A percentile compares a stretch with the other conserved stretches of the same genome.
phyloP scores from a whole-genome alignment of 2,797 vertebrate species.

The Circus cinereus region DNA sequence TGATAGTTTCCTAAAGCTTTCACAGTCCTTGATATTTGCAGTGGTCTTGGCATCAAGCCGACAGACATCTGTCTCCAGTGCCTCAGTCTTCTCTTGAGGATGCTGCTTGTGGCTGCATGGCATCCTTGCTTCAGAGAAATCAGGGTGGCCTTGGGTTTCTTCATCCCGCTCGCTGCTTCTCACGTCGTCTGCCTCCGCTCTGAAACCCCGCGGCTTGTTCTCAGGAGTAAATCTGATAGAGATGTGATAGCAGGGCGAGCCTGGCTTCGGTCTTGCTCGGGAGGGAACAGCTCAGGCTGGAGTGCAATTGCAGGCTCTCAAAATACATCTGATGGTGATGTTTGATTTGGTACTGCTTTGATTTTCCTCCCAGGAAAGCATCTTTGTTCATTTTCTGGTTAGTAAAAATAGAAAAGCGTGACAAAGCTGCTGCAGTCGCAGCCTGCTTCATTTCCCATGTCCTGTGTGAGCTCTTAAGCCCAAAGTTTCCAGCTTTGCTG shows the following conservation, averaged over 20 bases:
- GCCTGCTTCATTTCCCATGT: rapidly evolving
- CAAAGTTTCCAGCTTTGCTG: not conserved
- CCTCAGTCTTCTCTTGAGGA: not conserved
- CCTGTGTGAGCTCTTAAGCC: rapidly evolving
- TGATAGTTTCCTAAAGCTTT: not conserved
- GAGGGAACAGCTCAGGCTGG: not conserved
- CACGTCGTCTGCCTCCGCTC: rapidly evolving
- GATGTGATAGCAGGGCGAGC: not conserved
- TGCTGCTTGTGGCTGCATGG: not conserved
- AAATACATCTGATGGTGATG: rapidly evolving
- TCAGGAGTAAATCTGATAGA: not conserved
- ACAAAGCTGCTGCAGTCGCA: not conserved
- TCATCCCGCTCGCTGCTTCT: not conserved
- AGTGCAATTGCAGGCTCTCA: rapidly evolving
- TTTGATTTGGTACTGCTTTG: not conserved
- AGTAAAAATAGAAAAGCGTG: rapidly evolving
- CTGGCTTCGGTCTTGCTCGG: rapidly evolving
- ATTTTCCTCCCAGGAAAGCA: not conserved
- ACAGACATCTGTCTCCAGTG: not conserved
- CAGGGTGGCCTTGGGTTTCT: not conserved
- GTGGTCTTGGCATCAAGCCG: not conserved
- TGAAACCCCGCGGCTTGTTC: not conserved
- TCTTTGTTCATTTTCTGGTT: not conserved
- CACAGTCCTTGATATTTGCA: not conserved
- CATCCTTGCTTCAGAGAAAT: not conserved